Evolutionary conservation across 2,113 vertebrate species (phyloP).

Genomic region (Peucedramus taeniatus): DNA sequence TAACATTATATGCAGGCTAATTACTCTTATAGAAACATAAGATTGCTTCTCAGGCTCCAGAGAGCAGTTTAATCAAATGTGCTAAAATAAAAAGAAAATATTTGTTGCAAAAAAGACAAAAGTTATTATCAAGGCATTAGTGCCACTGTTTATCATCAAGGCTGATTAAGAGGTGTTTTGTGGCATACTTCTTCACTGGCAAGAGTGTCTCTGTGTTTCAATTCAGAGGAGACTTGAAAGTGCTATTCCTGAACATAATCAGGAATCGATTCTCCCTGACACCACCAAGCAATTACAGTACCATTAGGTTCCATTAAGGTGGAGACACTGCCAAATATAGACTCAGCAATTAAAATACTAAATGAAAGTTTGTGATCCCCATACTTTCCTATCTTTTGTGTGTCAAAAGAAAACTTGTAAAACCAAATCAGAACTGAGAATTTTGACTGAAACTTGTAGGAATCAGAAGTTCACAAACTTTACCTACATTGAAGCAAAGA

Average conservation of each 20-base stretch:
- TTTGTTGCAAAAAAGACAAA: not conserved
- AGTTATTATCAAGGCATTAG: not conserved
- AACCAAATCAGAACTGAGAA: not conserved
- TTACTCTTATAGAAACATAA: not conserved
- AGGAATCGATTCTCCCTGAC: conserved; percentile 38
- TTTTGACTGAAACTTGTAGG: conserved; percentile 14
- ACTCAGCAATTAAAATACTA: conserved; percentile 53
- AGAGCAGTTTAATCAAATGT: conserved; percentile 4
- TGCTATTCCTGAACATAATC: conserved; percentile 52
- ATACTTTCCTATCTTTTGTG: not conserved
- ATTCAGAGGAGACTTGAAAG: conserved; percentile 6
- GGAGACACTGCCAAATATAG: conserved; percentile 59
- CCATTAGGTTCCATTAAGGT: conserved; percentile 64
- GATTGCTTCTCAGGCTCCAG: not conserved
- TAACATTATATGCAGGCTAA: not conserved
- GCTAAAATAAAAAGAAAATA: not conserved
- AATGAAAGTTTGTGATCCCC: conserved; percentile 23
- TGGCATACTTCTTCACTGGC: not conserved
- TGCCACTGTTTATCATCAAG: not conserved
- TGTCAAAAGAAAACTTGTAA: conserved; percentile 22
- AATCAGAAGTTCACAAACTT: conserved; percentile 18
- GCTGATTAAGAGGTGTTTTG: not conserved
- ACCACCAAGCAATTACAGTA: conserved; percentile 45
- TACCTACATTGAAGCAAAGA: not conserved
- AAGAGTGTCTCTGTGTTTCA: not conserved